Base-by-base conservation (phyloP, 2,113 vertebrate genomes). In the Pygoscelis antarcticus region DNA sequence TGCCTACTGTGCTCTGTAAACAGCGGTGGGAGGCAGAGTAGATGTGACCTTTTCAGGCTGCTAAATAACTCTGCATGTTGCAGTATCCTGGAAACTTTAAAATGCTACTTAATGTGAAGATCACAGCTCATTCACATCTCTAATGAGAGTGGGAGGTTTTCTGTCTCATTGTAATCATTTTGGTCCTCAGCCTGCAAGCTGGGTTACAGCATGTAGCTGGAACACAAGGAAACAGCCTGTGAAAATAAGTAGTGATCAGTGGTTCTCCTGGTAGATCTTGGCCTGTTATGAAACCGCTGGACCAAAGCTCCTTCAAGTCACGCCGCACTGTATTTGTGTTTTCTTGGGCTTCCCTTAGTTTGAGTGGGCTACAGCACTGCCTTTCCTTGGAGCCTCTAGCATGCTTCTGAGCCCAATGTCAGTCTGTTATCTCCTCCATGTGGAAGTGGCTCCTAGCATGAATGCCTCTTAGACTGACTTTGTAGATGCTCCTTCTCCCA, bases 11-110 rank as follows among this genome's bases (percentile, higher is more conserved):
- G 87, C 71, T 97, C 70, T 83, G 52, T 85, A 91, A 94, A 83
- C 84, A 87, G 54, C 34, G 22, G 64, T 90, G 66, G 70, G 93
- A 95, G 60, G 89, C 84, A 94, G 58, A 93, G 77, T 85, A 72
- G 77, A 84, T 54, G 82, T 94, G 93, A 96, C 97, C 95, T 97
- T 97, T 97, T 83, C 94, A 85, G 78, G 54, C 87, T 96, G 91
- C 91, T 95, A 74, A 91, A 81, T 89, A 95, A 87, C 94, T 89
- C 89, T 26, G 10, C 82, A 7, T 77, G 77, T 62, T 85, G 62
- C 70, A 72, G 87, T 89, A 62, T 61, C 84, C 89, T 90, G 87
- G 78, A 96, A 94, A 76, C 78, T 95, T 93, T 69, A 82, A 96
- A 96, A 95, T 46, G 66, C 55, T 91, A 23, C 83, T 72, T 62